These are phyloP conservation scores for Albula goreensis DNA, from an alignment of 2,113 vertebrate species.

Conservation along the genomic window DNA sequence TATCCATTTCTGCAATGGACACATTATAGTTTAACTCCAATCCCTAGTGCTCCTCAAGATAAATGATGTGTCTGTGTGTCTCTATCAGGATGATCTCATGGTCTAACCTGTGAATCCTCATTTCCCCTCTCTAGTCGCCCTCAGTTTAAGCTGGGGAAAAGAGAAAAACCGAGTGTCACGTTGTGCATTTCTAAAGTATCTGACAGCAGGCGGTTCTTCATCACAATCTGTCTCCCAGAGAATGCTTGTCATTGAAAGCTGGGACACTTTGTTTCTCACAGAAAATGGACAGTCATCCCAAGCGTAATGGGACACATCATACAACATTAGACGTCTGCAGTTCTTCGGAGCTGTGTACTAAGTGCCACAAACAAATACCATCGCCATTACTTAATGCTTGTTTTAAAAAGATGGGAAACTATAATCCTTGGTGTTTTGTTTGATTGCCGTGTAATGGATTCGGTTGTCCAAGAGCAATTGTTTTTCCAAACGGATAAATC, in stretches of 20 bases:
- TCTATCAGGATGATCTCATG: slow-evolving; percentile 1
- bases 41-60: slow-evolving; percentile 4
- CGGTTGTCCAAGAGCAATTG: slow-evolving; percentile 20
- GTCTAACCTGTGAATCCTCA: slow-evolving; percentile 11
- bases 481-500: slow-evolving; percentile 31
- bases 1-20: background rate
- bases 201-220: slow-evolving; percentile 7
- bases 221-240: slow-evolving; percentile 1
- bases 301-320: slow-evolving; percentile 9
- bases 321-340: slow-evolving; percentile 13
- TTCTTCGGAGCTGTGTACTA: slow-evolving; percentile 6
- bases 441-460: slow-evolving; percentile 28
- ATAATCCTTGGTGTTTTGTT: slow-evolving; percentile 26
- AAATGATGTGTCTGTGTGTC: slow-evolving; percentile 4
- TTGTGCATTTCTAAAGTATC: slow-evolving; percentile 18
- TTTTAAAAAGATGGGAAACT: slow-evolving; percentile 18
- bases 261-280: background rate
- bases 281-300: slow-evolving; percentile 14
- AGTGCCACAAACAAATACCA: slow-evolving; percentile 10
- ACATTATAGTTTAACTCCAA: slow-evolving; percentile 16
- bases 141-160: slow-evolving; percentile 13
- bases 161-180: background rate
- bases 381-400: slow-evolving; percentile 23
- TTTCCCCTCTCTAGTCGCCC: slow-evolving; percentile 15
- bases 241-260: slow-evolving; percentile 13